Conservation (phyloP, 2,888 invertebrate species). For the Hedychridium roseum region DNA sequence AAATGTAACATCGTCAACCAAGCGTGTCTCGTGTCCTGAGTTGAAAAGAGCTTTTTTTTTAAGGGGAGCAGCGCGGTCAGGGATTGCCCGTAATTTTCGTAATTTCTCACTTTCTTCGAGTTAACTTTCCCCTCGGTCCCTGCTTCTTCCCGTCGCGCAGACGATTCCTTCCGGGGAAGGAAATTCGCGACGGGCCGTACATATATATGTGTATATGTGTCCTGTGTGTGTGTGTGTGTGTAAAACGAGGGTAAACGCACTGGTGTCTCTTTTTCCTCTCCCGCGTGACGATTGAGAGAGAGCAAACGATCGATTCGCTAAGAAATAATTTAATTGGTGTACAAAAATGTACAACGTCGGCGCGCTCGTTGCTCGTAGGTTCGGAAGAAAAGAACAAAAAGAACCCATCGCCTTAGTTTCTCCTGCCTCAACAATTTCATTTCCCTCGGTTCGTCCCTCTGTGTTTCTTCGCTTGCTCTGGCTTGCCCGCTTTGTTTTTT, state of each 20-base stretch:
- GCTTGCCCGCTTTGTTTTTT: conserved; percentile 27
- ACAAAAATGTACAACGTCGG: too few relatives aligned
- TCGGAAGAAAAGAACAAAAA: conserved; percentile 48
- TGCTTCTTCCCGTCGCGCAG: too few relatives aligned
- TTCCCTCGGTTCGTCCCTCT: too few relatives aligned
- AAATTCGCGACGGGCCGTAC: too few relatives aligned
- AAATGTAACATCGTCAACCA: conserved; percentile 58
- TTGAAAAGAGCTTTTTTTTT: conserved; percentile 5
- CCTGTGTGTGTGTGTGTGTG: too few relatives aligned
- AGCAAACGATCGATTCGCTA: conserved; percentile 33
- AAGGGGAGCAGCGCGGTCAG: conserved; percentile 38
- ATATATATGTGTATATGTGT: too few relatives aligned
- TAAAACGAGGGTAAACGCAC: too few relatives aligned
- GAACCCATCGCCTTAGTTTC: too few relatives aligned
- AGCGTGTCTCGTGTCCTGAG: conserved; percentile 48
- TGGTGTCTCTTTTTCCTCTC: conserved; percentile 15
- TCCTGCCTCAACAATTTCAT: too few relatives aligned
- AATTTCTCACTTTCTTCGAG: too few relatives aligned
- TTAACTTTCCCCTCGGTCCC: too few relatives aligned
- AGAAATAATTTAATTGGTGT: conserved; percentile 50
- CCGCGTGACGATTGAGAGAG: conserved; percentile 25
- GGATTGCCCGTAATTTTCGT: conserved; percentile 9
- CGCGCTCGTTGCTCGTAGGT: conserved; percentile 43
- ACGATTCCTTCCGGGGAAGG: too few relatives aligned
- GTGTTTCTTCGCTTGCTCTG: conserved; percentile 38